Base-by-base conservation (phyloP, 2,888 invertebrate species). In the Leptura quadrifasciata region DNA sequence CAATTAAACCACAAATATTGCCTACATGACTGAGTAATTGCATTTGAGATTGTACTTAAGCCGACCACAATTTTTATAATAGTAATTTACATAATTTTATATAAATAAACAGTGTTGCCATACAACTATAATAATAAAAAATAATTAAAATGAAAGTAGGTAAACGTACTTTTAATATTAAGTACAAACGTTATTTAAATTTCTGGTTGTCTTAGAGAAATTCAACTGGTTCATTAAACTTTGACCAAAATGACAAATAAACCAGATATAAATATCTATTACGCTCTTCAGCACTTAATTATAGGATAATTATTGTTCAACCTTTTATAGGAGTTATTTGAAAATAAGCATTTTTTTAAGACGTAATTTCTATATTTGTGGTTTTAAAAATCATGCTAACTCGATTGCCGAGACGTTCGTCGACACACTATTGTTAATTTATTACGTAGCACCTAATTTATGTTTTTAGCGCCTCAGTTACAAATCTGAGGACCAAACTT, bases 1-100 rank as follows among this genome's bases (percentile, higher is more conserved):
- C 68, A 68, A 68, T 68, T 55, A 57, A 57, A 27, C 68, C 35
- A 35, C 68, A 31, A 39, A 58, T 39, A 47, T 39, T 55, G 69
- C 55, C 69, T 31, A 68, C 68, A 27, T 21, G 17, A 55, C 39
- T 63, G 63, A 35, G 39, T 39, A 63, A 20, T 10, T 47, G 12
- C 47, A 47, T 47, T 47, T 47, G 47, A 47, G 47, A 47, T 47
- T 47, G 6, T n/a, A 47, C 47, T 47, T 47, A 47, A 10, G 47
- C 47, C 4, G n/a, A 47, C 47, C 47, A 47, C n/a, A 47, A n/a
- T 47, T 47, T 47, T n/a, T 47, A 47, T 47, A 47, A 47, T 15
- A 47, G 47, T 47, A n/a, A 47, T 47, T 47, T 47, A 47, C 47
- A 47, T 47, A 47, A 47, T 47, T 47, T n/a, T 47, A 47, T n/a